These are phyloP conservation scores for Paedocypris sp. DNA, from an alignment of 2,113 vertebrate genomes.

Conservation along the genomic window DNA sequence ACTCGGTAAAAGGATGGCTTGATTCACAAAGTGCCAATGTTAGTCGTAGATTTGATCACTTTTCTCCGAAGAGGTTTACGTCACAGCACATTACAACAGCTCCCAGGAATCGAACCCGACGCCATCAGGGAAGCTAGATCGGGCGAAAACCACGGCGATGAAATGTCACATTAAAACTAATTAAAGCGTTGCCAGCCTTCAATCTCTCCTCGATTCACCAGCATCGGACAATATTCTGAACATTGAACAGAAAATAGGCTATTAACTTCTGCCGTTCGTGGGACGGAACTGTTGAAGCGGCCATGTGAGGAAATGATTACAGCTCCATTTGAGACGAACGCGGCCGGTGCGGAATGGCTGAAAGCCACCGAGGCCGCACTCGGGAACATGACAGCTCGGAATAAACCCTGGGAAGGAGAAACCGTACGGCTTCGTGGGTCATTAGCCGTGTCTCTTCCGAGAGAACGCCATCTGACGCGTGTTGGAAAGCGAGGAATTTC, in stretches of 20 bases:
- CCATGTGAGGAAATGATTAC: conserved; percentile 8
- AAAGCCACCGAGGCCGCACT: not conserved
- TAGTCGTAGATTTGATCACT: no score
- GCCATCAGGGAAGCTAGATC: no score
- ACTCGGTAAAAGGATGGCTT: no score
- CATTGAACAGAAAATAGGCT: not conserved
- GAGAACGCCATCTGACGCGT: not conserved
- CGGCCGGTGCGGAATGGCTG: conserved; percentile 5
- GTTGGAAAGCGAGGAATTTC: not conserved
- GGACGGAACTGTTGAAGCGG: conserved; percentile 13
- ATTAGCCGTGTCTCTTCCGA: conserved; percentile 43
- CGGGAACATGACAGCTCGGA: conserved; percentile 16
- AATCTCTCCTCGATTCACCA: not conserved
- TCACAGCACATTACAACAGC: no score
- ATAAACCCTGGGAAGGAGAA: conserved; percentile 19
- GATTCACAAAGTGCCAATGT: no score
- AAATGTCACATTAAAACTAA: conserved; percentile 16
- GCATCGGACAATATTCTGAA: conserved; percentile 8
- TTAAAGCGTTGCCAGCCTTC: not conserved
- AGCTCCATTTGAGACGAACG: not conserved
- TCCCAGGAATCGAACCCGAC: no score
- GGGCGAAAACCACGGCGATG: not conserved
- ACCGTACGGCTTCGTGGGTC: conserved; percentile 38
- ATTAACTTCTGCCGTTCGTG: not conserved
- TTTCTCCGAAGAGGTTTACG: no score